phyloP scores from a whole-genome alignment of 1,140 invertebrate genomes.

The Drosophila ficusphila region DNA sequence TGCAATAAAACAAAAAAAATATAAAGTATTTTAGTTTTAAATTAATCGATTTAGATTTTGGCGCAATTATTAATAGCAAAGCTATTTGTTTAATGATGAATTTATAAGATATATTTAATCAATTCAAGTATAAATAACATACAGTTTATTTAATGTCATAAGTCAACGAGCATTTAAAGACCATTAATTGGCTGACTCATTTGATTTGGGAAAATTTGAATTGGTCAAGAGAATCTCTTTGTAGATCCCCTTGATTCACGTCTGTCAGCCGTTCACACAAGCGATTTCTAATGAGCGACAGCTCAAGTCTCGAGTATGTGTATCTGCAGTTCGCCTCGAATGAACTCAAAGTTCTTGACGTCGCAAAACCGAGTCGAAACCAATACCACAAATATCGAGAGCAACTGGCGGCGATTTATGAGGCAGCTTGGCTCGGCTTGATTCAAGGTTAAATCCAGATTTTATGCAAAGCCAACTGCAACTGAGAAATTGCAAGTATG shows the following conservation, averaged over 20 bases:
- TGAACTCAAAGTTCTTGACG: constrained; percentile 15
- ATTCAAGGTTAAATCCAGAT: constrained; percentile 50
- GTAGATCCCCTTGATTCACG: constrained; percentile 17
- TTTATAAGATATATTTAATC: neutral
- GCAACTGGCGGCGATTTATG: constrained; percentile 23
- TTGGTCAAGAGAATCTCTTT: constrained; percentile 1
- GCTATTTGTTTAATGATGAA: too few relatives aligned
- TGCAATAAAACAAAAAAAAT: neutral
- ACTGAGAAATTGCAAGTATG: constrained; percentile 36
- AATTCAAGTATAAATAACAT: neutral
- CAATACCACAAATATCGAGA: constrained; percentile 4
- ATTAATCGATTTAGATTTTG: too few relatives aligned
- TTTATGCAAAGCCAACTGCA: constrained; percentile 44
- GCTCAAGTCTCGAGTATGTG: constrained; percentile 13
- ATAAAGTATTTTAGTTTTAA: too few relatives aligned
- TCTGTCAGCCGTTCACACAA: constrained; percentile 14
- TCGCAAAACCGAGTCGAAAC: neutral
- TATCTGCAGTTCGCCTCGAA: neutral
- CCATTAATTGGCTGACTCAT: neutral
- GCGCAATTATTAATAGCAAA: too few relatives aligned
- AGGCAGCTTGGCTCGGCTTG: neutral
- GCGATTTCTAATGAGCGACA: constrained; percentile 22
- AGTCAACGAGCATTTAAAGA: too few relatives aligned
- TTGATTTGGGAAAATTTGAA: neutral
- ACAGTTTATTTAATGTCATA: neutral